Base-by-base conservation (phyloP, 64 coral and sea anemone genomes). In the Pachyseris speciosa region DNA sequence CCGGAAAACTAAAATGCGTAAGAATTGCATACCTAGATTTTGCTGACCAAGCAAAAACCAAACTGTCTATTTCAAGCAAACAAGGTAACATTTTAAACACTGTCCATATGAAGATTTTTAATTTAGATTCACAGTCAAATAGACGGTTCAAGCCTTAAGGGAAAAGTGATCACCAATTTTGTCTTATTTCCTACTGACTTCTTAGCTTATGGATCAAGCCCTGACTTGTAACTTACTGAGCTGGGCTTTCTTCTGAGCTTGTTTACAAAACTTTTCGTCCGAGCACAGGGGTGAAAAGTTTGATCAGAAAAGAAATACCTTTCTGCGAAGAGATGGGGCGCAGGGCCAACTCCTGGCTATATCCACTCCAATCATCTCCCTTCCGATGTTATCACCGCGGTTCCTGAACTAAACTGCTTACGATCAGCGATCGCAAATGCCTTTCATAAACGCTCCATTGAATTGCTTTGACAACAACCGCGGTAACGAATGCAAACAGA, bases 281-380 rank as follows among this genome's bases (percentile, higher is more conserved):
- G 33, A 34, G 26, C 3, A 0, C 4, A 19, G 0, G 7, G 27
- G 59, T 24, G 3, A 31, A 20, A 37, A 2, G 29, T 16, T 5
- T 13, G 10, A 13, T 33, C 5, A 39, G 39, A 38, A 40, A 19
- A 15, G 61, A 41, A 20, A 38, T 64, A 90, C 87, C 87, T 80
- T 90, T 90, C 43, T 45, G 11, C 87, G 57, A 34, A 90, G 77
- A 37, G 87, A 60, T 2, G 87, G 3, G 4, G 73, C 64, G 69
- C 74, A 90, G 0, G 87, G 87, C 87, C 75, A 90, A 20, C 87
- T 90, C 9, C 74, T 78, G 0, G 45, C 87, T 39, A 75, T 64
- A 39, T 80, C n/a, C 7, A 80, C 65, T 8, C 74, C 87, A n/a
- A 80, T 80, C 77, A 80, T 80, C 1, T 58, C 5, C 1, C 33